phyloP scores from a whole-genome alignment of 2,113 vertebrate genomes.

The Isichthys henryi region DNA sequence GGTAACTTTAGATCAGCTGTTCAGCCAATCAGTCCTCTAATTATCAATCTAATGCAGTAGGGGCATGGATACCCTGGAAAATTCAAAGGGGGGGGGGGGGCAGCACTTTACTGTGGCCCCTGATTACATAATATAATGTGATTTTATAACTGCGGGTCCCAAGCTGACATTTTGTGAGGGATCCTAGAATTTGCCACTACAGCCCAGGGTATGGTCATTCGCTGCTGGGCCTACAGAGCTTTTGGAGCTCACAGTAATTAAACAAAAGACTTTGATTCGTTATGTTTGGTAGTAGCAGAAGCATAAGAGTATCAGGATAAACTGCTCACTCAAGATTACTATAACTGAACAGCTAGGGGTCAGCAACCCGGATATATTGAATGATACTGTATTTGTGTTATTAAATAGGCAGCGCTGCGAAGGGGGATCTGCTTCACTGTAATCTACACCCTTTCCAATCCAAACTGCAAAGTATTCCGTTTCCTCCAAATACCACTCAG shows the following conservation, averaged over 20 bases:
- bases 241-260: neutral
- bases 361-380: neutral
- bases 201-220: neutral
- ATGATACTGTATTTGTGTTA: neutral
- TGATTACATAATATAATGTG: too few relatives aligned
- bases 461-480: neutral
- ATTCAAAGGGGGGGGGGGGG: too few relatives aligned
- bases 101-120: too few relatives aligned
- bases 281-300: neutral
- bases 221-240: neutral
- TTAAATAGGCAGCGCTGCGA: neutral
- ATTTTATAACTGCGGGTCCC: neutral
- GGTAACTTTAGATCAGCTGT: too few relatives aligned
- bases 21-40: too few relatives aligned
- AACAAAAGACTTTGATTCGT: neutral
- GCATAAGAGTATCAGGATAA: neutral
- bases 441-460: neutral
- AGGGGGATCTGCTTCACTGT: neutral
- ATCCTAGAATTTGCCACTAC: neutral
- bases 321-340: neutral
- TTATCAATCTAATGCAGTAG: too few relatives aligned
- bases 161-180: neutral
- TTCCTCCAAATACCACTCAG: neutral
- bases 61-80: too few relatives aligned
- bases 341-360: neutral